These are phyloP conservation scores for Magallana nippona DNA, from an alignment of 2,888 invertebrate genomes.

Conservation along the genomic window DNA sequence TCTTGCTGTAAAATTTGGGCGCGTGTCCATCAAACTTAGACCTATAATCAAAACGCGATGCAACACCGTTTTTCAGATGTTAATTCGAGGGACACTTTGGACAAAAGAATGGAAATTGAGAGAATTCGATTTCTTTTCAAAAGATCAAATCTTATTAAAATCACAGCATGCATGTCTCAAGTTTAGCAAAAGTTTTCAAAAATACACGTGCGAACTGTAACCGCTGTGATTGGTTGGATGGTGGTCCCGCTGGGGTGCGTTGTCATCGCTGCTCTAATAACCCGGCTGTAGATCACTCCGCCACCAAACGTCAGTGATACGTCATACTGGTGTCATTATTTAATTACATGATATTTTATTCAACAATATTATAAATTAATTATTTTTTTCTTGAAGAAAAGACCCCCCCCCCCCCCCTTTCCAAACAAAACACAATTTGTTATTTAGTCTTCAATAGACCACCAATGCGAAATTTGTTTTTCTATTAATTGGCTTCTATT, in stretches of 20 bases:
- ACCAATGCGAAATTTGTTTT: background rate
- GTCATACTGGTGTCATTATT: background rate
- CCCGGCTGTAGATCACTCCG: slow-evolving; percentile 30
- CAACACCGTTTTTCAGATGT: slow-evolving; percentile 42
- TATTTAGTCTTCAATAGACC: background rate
- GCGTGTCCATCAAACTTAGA: slow-evolving; percentile 42
- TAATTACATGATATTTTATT: slow-evolving; percentile 16
- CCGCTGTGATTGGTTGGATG: slow-evolving; percentile 22
- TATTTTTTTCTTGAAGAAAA: no score
- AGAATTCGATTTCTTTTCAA: slow-evolving; percentile 45
- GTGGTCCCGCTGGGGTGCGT: slow-evolving; percentile 7
- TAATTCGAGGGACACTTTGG: slow-evolving; percentile 34
- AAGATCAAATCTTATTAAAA: slow-evolving; percentile 41
- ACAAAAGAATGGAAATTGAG: slow-evolving; percentile 41
- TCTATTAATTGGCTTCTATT: slow-evolving; percentile 7
- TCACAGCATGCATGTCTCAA: slow-evolving; percentile 41
- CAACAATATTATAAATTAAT: background rate
- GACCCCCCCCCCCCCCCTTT: no score
- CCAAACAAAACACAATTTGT: no score
- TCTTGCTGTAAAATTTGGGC: slow-evolving; percentile 40
- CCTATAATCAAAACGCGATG: slow-evolving; percentile 44
- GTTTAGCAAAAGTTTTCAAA: slow-evolving; percentile 36
- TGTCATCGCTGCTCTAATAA: slow-evolving; percentile 29
- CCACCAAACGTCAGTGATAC: slow-evolving; percentile 16
- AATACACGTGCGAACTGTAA: slow-evolving; percentile 41